These are phyloP conservation scores for Tamandua tetradactyla DNA, from an alignment of 2,797 vertebrate species.

Conservation along the genomic window DNA sequence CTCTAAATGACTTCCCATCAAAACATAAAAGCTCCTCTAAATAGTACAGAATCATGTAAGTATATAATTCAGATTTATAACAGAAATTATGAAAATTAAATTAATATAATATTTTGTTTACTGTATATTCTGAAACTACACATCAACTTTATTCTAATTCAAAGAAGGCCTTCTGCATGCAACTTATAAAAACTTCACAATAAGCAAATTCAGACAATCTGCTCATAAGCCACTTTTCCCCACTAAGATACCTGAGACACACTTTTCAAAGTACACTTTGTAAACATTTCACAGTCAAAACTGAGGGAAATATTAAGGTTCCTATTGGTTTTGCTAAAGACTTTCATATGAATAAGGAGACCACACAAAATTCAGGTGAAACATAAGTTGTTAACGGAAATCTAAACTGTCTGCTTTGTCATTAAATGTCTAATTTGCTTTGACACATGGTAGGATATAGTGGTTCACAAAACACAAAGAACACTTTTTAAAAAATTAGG, in stretches of 20 bases:
- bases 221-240: not conserved
- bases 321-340: slow-evolving; percentile 64
- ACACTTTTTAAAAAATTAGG: not conserved
- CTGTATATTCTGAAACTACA: not conserved
- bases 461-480: not conserved
- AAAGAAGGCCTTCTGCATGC: not conserved
- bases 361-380: slow-evolving; percentile 68
- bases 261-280: slow-evolving; percentile 55
- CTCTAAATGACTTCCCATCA: not conserved
- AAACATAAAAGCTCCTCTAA: not conserved
- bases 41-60: not conserved
- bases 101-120: not conserved
- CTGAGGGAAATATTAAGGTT: slow-evolving; percentile 74
- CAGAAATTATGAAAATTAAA: not conserved
- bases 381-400: slow-evolving; percentile 45
- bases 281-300: slow-evolving; percentile 74
- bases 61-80: not conserved
- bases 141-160: slow-evolving; percentile 25
- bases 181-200: slow-evolving; percentile 35
- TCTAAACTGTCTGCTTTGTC: slow-evolving; percentile 69
- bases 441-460: not conserved
- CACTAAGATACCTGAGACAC: slow-evolving; percentile 20
- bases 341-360: slow-evolving; percentile 68
- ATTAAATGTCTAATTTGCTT: slow-evolving; percentile 60
- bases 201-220: slow-evolving; percentile 21